These are phyloP conservation scores for Amblyteles armatorius DNA, from an alignment of 2,888 invertebrate species.

Conservation along the genomic window DNA sequence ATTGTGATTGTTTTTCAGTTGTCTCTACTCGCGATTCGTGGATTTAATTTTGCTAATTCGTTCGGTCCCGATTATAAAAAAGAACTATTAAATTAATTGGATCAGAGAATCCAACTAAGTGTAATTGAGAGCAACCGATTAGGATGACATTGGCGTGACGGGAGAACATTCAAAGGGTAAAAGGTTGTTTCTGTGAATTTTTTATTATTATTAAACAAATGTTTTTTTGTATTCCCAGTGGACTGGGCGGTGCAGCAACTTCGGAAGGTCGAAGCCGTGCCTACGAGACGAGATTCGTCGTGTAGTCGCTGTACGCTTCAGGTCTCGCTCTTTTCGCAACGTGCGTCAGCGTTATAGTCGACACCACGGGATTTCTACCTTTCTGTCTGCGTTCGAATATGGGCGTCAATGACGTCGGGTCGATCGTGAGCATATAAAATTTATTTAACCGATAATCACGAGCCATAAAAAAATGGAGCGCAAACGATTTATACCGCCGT, in stretches of 20 bases:
- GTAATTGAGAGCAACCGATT: not conserved
- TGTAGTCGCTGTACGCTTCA: constrained; percentile 91
- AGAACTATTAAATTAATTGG: not conserved
- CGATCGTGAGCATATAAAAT: constrained; percentile 84
- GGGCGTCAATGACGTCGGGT: constrained; percentile 89
- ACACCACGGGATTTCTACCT: constrained; percentile 85
- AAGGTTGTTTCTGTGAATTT: not conserved
- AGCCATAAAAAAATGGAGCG: too few relatives aligned
- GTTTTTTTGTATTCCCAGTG: constrained; percentile 79
- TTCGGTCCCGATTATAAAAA: not conserved
- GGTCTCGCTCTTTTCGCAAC: constrained; percentile 87
- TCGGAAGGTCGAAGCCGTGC: constrained; percentile 66
- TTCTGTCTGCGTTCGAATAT: constrained; percentile 87
- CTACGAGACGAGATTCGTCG: constrained; percentile 86
- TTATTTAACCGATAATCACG: not conserved
- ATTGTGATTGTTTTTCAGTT: too few relatives aligned
- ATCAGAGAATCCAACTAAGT: too few relatives aligned
- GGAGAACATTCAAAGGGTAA: not conserved
- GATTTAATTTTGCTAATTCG: not conserved
- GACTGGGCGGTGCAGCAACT: constrained; percentile 84
- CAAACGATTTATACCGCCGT: too few relatives aligned
- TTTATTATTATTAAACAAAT: not conserved
- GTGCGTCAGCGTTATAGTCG: constrained; percentile 86
- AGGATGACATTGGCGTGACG: not conserved
- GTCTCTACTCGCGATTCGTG: not conserved